Percentiles rank a stretch among this genome's conserved stretches.
Evolutionary conservation across 2,888 invertebrate species (phyloP).

Genomic region (Palloptera scutellata): DNA sequence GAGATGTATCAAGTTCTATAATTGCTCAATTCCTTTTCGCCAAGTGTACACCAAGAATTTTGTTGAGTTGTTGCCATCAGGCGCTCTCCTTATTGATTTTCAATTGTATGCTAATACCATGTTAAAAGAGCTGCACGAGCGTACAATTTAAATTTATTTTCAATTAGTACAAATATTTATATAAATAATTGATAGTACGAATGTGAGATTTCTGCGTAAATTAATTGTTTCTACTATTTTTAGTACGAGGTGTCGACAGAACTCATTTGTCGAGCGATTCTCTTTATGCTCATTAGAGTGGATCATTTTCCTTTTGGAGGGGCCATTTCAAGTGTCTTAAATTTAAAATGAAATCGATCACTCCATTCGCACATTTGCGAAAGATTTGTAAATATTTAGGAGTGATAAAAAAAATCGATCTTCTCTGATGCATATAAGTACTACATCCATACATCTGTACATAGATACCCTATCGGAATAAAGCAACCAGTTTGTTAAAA

Average conservation of each 20-base stretch:
- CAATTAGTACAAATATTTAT: slow-evolving; percentile 30
- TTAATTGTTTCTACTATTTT: slow-evolving; percentile 20
- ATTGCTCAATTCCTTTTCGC: neutral
- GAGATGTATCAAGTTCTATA: too few species aligned
- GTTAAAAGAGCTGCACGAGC: neutral
- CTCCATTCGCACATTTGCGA: too few species aligned
- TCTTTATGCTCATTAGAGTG: too few species aligned
- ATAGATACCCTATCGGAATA: too few species aligned
- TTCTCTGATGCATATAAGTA: too few species aligned
- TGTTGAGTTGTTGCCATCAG: slow-evolving; percentile 9
- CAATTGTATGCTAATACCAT: slow-evolving; percentile 47
- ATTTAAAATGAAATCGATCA: too few species aligned
- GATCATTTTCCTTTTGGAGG: too few species aligned
- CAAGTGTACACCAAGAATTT: neutral
- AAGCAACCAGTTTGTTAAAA: too few species aligned
- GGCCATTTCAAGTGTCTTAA: too few species aligned
- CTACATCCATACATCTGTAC: too few species aligned
- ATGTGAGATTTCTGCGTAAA: neutral
- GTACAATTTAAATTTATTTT: slow-evolving; percentile 29
- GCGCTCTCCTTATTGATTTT: slow-evolving; percentile 40
- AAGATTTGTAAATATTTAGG: too few species aligned
- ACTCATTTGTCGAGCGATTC: slow-evolving; percentile 32
- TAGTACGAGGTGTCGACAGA: slow-evolving; percentile 35
- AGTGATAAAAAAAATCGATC: too few species aligned
- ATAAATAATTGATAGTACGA: slow-evolving; percentile 16